Evolutionary conservation across 2,113 vertebrate species (phyloP), one percentile per base, ranked within the genome.

Genomic region (Sander lucioperca): DNA sequence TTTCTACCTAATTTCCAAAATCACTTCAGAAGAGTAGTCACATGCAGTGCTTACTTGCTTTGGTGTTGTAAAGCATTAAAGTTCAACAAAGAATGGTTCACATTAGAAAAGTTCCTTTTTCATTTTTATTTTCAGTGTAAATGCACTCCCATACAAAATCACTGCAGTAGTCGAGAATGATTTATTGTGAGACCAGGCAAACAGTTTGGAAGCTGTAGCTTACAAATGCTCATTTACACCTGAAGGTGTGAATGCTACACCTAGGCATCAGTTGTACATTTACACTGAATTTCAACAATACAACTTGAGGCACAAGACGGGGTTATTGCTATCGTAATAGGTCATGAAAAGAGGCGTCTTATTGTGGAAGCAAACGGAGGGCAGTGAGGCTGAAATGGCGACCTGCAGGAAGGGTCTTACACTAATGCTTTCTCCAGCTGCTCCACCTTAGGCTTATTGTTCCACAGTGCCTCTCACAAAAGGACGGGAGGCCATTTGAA

Each of bases 401-500:
- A 88, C 74, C 86, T 88, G 79, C 82, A 82, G 86, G 83, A 92
- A 65, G 85, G 74, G 82, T 87, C 75, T 80, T 76, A 65, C 78
- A 80, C 80, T 93, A 89, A 94, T 93, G 91, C 74, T 50, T 92
- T 93, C 84, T 84, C 83, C 93, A 92, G 91, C 92, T 93, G 94
- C 83, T 89, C 86, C 74, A 86, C 89, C 89, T 86, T 80, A 54
- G 89, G 71, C 73, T 86, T 72, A 84, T 87, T 84, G 87, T 83
- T 91, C 90, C 92, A 74, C 77, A 23, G 84, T 58, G 88, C 62
- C 85, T 21, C 85, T 88, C 77, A 69, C 18, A 64, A 78, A 62
- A 61, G 70, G 81, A 84, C 70, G 36, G 64, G 79, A 78, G 84
- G 81, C 83, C 82, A 56, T 86, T 73, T 77, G 84, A 90, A 75